Base-by-base conservation (phyloP, 2,888 invertebrate species). In the Synergus gifuensis region DNA sequence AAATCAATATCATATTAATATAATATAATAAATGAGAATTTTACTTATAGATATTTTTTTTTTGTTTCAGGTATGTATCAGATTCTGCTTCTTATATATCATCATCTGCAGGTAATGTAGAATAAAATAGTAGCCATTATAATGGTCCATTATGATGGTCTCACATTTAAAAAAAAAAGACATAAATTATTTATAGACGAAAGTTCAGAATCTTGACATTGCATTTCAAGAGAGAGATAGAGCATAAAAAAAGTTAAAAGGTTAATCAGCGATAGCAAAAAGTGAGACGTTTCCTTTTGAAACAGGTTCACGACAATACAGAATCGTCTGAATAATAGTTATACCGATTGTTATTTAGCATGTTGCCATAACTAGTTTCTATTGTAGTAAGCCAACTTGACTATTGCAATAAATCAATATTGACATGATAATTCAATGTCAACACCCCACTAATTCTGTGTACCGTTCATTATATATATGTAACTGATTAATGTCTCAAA, bases 361-460 rank as follows among this genome's bases (percentile, higher is more conserved):
- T 16, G 49, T 40, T 2, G 54, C 36, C 54, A 58, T 2, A 73
- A 73, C 73, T 73, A 54, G 73, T 73, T 73, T 73, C 73, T 40
- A 73, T 73, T 73, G 54, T 73, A 73, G 73, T 58, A 73, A 73
- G 49, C 7, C 49, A 16, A 36, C 73, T 40, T n/a, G n/a, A 73
- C 54, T 73, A 12, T n/a, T 28, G 54, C 28, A 58, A 73, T 73
- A 73, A 73, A 54, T 73, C 36, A 73, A 73, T 58, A 58, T 54
- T 73, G 49, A 73, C 73, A 49, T 36, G 28, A 8, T 73, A 73
- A 73, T 73, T 73, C 73, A 73, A 73, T 58, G 54, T 73, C 73
- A 73, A 69, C 69, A 69, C 69, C 16, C 46, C 36, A 73, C 73
- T 36, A 73, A 73, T 73, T 40, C 73, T 73, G 36, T 44, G 44